Evolutionary conservation across 1,140 invertebrate species (phyloP), one percentile per base, ranked within the genome.

Genomic region (Watersipora subatra): DNA sequence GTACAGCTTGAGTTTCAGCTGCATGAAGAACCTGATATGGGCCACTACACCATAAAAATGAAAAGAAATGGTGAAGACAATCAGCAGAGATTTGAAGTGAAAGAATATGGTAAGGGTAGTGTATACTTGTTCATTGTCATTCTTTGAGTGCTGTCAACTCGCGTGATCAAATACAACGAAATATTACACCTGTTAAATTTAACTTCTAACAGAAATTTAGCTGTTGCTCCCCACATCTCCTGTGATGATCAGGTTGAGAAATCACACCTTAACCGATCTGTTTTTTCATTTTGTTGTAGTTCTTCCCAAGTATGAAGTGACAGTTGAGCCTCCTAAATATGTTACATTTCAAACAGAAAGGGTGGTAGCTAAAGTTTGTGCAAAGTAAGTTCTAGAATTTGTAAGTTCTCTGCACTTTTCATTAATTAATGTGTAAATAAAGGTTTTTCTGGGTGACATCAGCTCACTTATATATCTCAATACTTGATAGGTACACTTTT

Each of bases 271-370:
- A 15, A 67, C n/a, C 56, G 20, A n/a, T 61, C 64, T 34, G 20
- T n/a, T n/a, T n/a, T n/a, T n/a, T n/a, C n/a, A n/a, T 64, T 59
- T 28, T 29, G 46, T 75, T 76, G 17, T 67, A 81, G 87, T 97
- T 27, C 78, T 93, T 29, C 93, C 93, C 0, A 93, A 94, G 72
- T 97, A 93, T 78, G 86, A 93, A 75, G 89, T 97, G 20, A 84
- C 85, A 0, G 84, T 95, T 25, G 85, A 89, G 61, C 84, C 90
- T 0, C 87, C 90, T 1, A 84, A 88, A 66, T 90, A 92, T 77
- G 83, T 88, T 0, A 87, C 89, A 1, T 88, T 91, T 73, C 87
- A 86, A 64, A 87, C 92, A 64, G 86, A 87, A 25, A 84, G 86
- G 59, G 84, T 95, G 28, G 84, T 83, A 17, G 87, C 87, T 3